Conservation (phyloP, 2,113 vertebrate genomes). For the Dermatemys mawii region DNA sequence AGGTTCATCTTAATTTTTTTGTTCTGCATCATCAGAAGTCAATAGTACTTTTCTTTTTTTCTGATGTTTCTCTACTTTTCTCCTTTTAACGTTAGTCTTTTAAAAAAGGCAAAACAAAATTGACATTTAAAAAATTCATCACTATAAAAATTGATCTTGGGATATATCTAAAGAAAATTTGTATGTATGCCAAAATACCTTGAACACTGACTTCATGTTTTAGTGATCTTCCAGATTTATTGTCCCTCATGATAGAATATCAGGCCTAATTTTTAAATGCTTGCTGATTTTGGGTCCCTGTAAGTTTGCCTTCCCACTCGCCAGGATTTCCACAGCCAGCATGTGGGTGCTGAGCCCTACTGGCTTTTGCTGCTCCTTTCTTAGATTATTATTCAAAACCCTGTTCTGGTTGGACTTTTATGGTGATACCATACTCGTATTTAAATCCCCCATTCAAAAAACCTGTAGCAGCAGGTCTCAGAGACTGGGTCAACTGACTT, state of each 20-base stretch:
- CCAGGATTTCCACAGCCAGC: neutral
- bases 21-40: neutral
- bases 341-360: neutral
- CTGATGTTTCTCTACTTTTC: neutral
- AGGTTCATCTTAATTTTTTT: neutral
- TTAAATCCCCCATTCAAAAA: constrained; percentile 22
- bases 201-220: neutral
- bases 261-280: neutral
- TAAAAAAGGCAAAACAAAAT: no score
- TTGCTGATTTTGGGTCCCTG: neutral
- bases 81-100: neutral
- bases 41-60: neutral
- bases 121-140: neutral
- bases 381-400: constrained; percentile 32
- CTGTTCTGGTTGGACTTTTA: neutral
- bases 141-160: neutral
- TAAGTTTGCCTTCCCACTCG: neutral
- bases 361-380: neutral
- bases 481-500: neutral
- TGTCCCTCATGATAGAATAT: neutral
- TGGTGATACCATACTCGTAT: neutral
- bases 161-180: neutral
- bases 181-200: neutral
- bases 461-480: neutral
- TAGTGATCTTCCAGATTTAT: neutral